Percentiles rank a stretch among this genome's conserved stretches.
Conservation (phyloP, 2,888 invertebrate species). For the Atethmia centrago region DNA sequence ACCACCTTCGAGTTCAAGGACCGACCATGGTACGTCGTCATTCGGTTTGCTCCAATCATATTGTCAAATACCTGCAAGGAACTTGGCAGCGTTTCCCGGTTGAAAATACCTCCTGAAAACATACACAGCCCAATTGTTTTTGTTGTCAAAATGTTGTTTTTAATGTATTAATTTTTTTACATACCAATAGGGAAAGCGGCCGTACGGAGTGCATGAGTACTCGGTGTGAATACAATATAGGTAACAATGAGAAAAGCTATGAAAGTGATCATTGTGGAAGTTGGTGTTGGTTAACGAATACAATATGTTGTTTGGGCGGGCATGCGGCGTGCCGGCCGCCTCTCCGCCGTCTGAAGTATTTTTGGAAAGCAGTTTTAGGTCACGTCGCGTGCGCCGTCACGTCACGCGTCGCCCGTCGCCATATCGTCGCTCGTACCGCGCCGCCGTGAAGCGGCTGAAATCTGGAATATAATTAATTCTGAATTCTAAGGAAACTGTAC, state of each 20-base stretch:
- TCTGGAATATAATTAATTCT: constrained; percentile 35
- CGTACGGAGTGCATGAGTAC: constrained; percentile 64
- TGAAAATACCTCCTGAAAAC: constrained; percentile 89
- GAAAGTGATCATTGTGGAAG: constrained; percentile 65
- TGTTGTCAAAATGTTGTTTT: constrained; percentile 36
- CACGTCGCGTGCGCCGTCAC: constrained; percentile 72
- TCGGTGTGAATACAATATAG: constrained; percentile 36
- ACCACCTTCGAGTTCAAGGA: constrained; percentile 74
- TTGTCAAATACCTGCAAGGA: constrained; percentile 78
- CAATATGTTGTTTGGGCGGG: constrained; percentile 69
- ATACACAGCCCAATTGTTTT: constrained; percentile 52
- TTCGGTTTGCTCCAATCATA: constrained; percentile 72
- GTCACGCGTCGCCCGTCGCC: constrained; percentile 65
- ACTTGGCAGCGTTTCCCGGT: constrained; percentile 71
- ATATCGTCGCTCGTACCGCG: constrained; percentile 16
- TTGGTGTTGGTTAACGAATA: constrained; percentile 67
- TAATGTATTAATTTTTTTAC: constrained; percentile 47
- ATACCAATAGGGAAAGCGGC: constrained; percentile 82
- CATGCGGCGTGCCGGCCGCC: constrained; percentile 77
- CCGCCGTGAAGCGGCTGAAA: constrained; percentile 3
- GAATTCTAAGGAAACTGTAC: constrained; percentile 39
- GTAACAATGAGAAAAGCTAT: constrained; percentile 68
- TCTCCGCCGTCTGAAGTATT: constrained; percentile 85
- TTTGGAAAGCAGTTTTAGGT: constrained; percentile 89
- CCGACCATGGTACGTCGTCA: constrained; percentile 76